phyloP scores from a whole-genome alignment of 2,113 vertebrate species.

The Sceloporus tristichus region DNA sequence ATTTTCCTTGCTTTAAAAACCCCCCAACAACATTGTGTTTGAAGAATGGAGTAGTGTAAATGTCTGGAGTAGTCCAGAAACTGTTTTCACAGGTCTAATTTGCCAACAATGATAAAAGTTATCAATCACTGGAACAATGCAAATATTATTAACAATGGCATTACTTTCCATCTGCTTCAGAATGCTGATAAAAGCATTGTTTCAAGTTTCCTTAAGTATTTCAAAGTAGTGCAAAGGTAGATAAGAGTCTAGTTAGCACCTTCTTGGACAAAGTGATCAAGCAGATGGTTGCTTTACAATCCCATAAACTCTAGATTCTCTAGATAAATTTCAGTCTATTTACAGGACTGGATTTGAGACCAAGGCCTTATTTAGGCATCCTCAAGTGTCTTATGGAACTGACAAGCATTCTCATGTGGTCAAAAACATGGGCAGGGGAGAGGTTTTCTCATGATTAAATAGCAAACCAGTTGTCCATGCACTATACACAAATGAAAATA shows the following conservation, averaged over 20 bases:
- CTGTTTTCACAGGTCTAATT: not conserved
- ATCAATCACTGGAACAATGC: not conserved
- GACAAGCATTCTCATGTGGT: not conserved
- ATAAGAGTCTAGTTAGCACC: not conserved
- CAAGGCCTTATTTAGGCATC: no score
- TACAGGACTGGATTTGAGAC: not conserved
- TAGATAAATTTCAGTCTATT: not conserved
- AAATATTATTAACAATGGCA: not conserved
- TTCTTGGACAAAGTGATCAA: not conserved
- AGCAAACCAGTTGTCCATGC: not conserved
- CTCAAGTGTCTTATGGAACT: not conserved
- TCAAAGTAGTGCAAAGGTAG: not conserved
- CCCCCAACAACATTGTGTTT: not conserved
- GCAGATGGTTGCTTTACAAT: not conserved
- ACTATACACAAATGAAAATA: not conserved
- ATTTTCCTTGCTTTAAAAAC: not conserved
- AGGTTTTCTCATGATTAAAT: not conserved
- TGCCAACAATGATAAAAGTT: not conserved
- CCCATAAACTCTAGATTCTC: not conserved
- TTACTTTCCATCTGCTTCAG: not conserved
- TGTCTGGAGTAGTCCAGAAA: not conserved
- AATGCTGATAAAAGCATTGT: not conserved
- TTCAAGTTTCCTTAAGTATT: not conserved
- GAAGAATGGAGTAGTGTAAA: not conserved
- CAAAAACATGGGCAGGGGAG: not conserved